phyloP scores from a whole-genome alignment of 2,888 invertebrate species.

The Diarsia brunnea region DNA sequence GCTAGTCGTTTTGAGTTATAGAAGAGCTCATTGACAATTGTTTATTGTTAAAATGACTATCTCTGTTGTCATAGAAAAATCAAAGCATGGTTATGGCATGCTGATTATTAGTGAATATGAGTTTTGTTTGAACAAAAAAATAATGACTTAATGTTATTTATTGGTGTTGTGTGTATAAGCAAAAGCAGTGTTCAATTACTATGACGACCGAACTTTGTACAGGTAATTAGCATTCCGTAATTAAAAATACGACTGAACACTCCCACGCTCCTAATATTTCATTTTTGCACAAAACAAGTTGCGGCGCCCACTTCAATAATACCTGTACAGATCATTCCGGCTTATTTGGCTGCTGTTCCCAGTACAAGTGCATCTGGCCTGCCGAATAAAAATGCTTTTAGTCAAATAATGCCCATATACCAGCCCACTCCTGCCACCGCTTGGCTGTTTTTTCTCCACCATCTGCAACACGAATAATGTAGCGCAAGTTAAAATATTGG shows the following conservation, averaged over 20 bases:
- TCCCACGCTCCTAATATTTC: no score
- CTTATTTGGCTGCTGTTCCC: neutral
- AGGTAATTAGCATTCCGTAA: neutral
- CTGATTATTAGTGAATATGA: neutral
- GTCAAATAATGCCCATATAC: no score
- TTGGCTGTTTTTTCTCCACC: no score
- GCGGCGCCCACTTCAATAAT: neutral
- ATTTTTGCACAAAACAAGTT: neutral
- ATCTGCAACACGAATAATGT: no score
- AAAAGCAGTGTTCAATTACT: conserved; percentile 8
- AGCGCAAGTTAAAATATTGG: no score
- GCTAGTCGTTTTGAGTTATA: no score
- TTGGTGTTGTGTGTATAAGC: conserved; percentile 8
- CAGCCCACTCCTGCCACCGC: no score
- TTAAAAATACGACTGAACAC: neutral
- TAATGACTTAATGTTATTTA: neutral
- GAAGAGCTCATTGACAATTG: no score
- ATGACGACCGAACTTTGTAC: conserved; percentile 9
- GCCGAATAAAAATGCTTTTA: neutral
- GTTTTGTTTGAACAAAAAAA: no score
- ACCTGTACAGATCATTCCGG: conserved; percentile 1
- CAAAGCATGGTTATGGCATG: neutral
- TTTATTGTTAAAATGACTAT: no score
- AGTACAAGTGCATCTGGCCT: neutral
- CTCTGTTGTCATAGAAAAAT: conserved; percentile 1